Percentiles rank a stretch among this genome's conserved stretches.
phyloP scores from a whole-genome alignment of 2,888 invertebrate genomes.

The Papilio elwesi region DNA sequence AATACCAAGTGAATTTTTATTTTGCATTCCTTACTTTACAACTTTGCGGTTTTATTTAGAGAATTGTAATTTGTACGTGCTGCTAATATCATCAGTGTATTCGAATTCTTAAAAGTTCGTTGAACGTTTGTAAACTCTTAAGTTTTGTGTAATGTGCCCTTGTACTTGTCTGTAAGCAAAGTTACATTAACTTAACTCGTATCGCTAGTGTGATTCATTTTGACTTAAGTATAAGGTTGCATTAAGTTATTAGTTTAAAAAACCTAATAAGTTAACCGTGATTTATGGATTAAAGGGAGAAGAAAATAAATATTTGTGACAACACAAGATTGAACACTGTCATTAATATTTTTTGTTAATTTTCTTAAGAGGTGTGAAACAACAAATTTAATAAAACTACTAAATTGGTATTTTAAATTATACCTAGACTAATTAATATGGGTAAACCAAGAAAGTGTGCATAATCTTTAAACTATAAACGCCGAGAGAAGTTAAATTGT shows the following conservation, averaged over 20 bases:
- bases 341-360: neutral
- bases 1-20: constrained; percentile 27
- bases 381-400: neutral
- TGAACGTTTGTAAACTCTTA: neutral
- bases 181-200: constrained; percentile 21
- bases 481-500: too few relatives aligned
- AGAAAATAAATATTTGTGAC: neutral
- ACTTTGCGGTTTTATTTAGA: constrained; percentile 6
- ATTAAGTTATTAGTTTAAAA: constrained; percentile 10
- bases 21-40: constrained; percentile 30
- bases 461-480: too few relatives aligned
- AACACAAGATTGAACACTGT: neutral
- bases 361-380: neutral
- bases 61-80: constrained; percentile 31
- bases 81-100: constrained; percentile 17
- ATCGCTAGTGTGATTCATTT: constrained; percentile 13
- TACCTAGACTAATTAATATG: too few relatives aligned
- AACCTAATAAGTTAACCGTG: constrained; percentile 1
- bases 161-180: neutral
- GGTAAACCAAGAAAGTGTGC: too few relatives aligned
- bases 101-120: constrained; percentile 17
- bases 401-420: too few relatives aligned
- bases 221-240: neutral
- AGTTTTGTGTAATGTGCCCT: constrained; percentile 1
- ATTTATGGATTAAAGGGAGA: neutral